Percentiles rank a stretch among this genome's conserved stretches.
Evolutionary conservation across 2,888 invertebrate species (phyloP).

Genomic region (Dynastes maya): DNA sequence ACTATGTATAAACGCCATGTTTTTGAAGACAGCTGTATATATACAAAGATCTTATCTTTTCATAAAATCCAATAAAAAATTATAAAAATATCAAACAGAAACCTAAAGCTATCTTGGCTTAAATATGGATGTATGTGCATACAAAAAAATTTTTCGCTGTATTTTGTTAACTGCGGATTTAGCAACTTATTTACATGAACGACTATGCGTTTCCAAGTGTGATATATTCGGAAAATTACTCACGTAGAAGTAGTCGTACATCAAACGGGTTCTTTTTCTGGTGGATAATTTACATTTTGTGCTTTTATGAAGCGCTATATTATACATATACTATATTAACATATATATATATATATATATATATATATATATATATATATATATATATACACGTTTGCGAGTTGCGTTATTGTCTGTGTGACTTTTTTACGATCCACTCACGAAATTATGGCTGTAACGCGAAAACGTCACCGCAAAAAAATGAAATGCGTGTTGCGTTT

Average conservation of each 20-base stretch:
- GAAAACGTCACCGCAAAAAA: slow-evolving; percentile 25
- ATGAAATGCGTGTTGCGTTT: slow-evolving; percentile 32
- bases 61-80: too few species aligned
- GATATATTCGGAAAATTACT: background rate
- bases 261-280: background rate
- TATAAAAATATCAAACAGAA: too few species aligned
- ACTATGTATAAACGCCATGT: too few species aligned
- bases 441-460: slow-evolving; percentile 23
- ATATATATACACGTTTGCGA: background rate
- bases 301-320: slow-evolving; percentile 13
- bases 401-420: slow-evolving; percentile 27
- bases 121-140: too few species aligned
- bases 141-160: background rate
- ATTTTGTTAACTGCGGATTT: background rate
- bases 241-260: slow-evolving; percentile 7
- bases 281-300: slow-evolving; percentile 22
- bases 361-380: background rate
- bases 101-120: too few species aligned
- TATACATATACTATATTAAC: background rate
- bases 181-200: background rate
- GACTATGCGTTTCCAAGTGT: background rate
- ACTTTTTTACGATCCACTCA: slow-evolving; percentile 27
- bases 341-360: too few species aligned
- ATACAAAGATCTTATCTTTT: too few species aligned
- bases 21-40: too few species aligned